These are phyloP conservation scores for Drosophila elegans DNA, from an alignment of 1,140 invertebrate genomes.

Conservation along the genomic window DNA sequence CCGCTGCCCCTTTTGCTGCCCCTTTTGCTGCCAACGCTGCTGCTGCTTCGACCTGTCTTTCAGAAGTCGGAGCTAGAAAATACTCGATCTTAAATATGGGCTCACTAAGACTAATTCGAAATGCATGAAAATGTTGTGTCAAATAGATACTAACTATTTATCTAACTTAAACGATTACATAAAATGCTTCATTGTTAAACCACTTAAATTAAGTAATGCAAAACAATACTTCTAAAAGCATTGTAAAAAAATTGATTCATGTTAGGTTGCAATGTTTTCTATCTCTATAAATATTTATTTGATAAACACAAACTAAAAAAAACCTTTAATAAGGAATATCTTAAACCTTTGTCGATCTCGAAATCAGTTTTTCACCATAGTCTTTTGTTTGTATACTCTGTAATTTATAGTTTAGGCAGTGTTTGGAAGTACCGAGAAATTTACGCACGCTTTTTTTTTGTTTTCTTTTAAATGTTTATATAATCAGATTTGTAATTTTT, in stretches of 20 bases:
- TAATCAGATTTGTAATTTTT: too few species aligned
- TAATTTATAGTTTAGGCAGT: too few species aligned
- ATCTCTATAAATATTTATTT: not conserved
- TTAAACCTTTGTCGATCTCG: too few species aligned
- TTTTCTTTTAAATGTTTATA: too few species aligned
- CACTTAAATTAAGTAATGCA: not conserved
- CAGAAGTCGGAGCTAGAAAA: slow-evolving; percentile 13
- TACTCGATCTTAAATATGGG: not conserved
- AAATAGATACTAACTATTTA: not conserved
- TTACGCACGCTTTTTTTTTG: too few species aligned
- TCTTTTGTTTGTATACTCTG: too few species aligned
- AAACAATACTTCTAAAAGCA: not conserved
- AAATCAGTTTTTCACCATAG: too few species aligned
- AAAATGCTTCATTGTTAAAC: slow-evolving; percentile 2
- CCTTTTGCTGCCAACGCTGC: not conserved
- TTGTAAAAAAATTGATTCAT: too few species aligned
- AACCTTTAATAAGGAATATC: too few species aligned
- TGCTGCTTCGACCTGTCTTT: not conserved
- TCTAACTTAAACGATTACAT: not conserved
- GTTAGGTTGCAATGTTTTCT: not conserved
- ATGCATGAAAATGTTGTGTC: slow-evolving; percentile 2
- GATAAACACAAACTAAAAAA: too few species aligned
- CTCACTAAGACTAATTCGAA: slow-evolving; percentile 5
- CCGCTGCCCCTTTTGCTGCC: not conserved
- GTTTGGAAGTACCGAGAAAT: too few species aligned